phyloP scores from a whole-genome alignment of 1,140 invertebrate genomes.

The Drosophila bipectinata region DNA sequence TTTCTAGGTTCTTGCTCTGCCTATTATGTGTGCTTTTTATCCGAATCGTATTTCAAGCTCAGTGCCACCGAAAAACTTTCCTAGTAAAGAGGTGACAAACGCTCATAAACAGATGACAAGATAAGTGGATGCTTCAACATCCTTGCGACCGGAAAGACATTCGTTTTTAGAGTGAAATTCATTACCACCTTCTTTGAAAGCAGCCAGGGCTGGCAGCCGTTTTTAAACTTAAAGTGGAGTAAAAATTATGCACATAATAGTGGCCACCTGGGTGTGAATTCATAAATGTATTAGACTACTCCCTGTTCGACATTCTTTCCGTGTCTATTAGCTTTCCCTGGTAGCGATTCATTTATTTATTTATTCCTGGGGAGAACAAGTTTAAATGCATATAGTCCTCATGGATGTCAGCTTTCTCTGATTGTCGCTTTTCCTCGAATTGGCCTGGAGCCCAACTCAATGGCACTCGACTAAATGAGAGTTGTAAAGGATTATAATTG shows the following conservation, averaged over 20 bases:
- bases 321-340: constrained; percentile 11
- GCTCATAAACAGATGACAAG: constrained; percentile 55
- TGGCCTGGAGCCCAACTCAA: constrained; percentile 7
- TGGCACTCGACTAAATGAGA: constrained; percentile 2
- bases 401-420: constrained; percentile 17
- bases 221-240: not conserved
- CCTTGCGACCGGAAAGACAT: constrained; percentile 22
- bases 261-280: constrained; percentile 19
- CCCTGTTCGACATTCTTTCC: constrained; percentile 11
- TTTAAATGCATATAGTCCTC: not conserved
- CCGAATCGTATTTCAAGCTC: constrained; percentile 30
- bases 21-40: constrained; percentile 49
- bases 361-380: constrained; percentile 7
- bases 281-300: constrained; percentile 16
- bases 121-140: constrained; percentile 28
- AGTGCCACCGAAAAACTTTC: constrained; percentile 23
- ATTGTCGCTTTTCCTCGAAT: not conserved
- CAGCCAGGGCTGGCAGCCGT: constrained; percentile 19
- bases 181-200: constrained; percentile 37
- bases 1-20: constrained; percentile 11
- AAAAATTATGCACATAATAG: constrained; percentile 19
- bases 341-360: constrained; percentile 5
- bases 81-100: constrained; percentile 34
- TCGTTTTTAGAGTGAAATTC: constrained; percentile 35
- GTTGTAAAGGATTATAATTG: constrained; percentile 15